A percentile compares a stretch with the other conserved stretches of the same genome.
Evolutionary conservation across 2,888 invertebrate genomes (phyloP).

Genomic region (Euproctis similis): DNA sequence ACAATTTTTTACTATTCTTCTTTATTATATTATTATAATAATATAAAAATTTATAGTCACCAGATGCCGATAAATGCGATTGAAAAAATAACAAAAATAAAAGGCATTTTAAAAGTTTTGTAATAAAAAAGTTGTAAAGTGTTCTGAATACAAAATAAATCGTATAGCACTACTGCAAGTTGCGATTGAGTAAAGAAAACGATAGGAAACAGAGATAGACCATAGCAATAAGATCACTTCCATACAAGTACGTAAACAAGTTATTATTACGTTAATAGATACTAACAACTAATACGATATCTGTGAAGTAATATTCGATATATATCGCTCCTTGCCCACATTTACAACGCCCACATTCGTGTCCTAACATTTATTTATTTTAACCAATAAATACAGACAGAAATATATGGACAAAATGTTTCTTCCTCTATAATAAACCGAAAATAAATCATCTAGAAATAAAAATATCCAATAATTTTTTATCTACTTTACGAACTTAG

Average conservation of each 20-base stretch:
- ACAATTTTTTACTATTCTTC: too few relatives aligned
- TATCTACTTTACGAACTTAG: conserved; percentile 34
- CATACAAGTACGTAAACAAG: conserved; percentile 7
- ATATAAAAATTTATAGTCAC: too few relatives aligned
- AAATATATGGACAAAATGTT: conserved; percentile 22
- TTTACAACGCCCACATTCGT: conserved; percentile 10
- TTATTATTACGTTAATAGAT: conserved; percentile 2
- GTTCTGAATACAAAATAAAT: too few relatives aligned
- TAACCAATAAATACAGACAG: conserved; percentile 24
- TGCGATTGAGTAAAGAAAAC: conserved; percentile 11
- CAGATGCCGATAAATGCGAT: too few relatives aligned
- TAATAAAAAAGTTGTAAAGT: too few relatives aligned
- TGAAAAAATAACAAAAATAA: too few relatives aligned
- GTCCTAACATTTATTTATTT: conserved; percentile 15
- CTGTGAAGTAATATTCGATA: conserved; percentile 9
- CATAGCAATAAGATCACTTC: conserved; percentile 9
- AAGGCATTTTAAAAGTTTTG: too few relatives aligned
- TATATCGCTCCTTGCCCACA: conserved; percentile 8
- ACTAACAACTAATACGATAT: too few relatives aligned
- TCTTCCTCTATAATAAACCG: conserved; percentile 20
- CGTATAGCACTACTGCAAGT: conserved; percentile 11
- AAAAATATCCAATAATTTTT: conserved; percentile 45
- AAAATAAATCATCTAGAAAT: conserved; percentile 25
- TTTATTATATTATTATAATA: too few relatives aligned
- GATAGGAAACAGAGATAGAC: conserved; percentile 11